Base-by-base conservation (phyloP, 2,888 invertebrate species). In the Drosophila sordidula region DNA sequence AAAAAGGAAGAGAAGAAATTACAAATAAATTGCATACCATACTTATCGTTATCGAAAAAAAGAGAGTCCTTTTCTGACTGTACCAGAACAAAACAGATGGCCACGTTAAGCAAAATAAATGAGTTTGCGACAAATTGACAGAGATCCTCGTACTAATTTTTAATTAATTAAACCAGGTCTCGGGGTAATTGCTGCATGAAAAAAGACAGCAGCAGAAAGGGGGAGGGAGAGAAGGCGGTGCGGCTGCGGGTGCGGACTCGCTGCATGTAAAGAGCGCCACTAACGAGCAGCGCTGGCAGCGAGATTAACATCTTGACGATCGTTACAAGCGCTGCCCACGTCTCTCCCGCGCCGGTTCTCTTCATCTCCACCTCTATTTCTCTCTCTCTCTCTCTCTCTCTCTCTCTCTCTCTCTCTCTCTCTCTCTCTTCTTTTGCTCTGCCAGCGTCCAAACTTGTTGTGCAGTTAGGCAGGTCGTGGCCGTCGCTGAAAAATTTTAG, bases 381-480 rank as follows among this genome's bases (percentile, higher is more conserved):
- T 39, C 32, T 56, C 22, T n/a, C n/a, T n/a, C n/a, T n/a, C n/a
- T n/a, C n/a, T n/a, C n/a, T n/a, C n/a, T n/a, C n/a, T n/a, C n/a
- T n/a, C n/a, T n/a, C n/a, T n/a, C n/a, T n/a, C n/a, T n/a, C n/a
- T n/a, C n/a, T n/a, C n/a, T n/a, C n/a, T n/a, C n/a, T n/a, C n/a
- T n/a, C n/a, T n/a, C n/a, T n/a, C n/a, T n/a, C n/a, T n/a, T n/a
- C n/a, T 34, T 42, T 46, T 3, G 29, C 50, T 25, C 49, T 9
- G 9, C 25, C 36, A 9, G 18, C 29, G 14, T 34, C 36, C 59
- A 70, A 78, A 77, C 79, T 74, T 78, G 80, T 77, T 77, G 78
- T 85, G 88, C 83, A 87, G 83, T 83, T 83, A 87, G 83, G 83
- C 83, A 83, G 83, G 83, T 83, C 83, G 79, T 65, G 79, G 78